Evolutionary conservation across 2,797 vertebrate species (phyloP).

Genomic region (Siniperca scherzeri): DNA sequence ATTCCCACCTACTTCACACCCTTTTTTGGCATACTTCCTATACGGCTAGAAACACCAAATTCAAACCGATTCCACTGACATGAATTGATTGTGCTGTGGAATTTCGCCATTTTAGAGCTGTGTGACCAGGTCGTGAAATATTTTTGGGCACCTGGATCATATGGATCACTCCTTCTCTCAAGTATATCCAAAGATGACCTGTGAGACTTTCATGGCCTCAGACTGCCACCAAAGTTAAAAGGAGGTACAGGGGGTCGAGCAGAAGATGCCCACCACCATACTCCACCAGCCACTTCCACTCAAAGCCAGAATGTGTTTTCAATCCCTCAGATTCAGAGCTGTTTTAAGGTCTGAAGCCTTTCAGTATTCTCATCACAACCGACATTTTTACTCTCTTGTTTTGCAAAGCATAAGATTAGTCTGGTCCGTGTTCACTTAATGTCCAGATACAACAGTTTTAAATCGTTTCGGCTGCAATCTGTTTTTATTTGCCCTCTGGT

Average conservation of each 20-base stretch:
- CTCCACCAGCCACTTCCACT: background rate
- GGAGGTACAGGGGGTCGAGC: no score
- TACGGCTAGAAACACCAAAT: background rate
- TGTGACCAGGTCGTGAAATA: background rate
- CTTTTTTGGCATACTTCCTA: background rate
- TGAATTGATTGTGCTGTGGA: background rate
- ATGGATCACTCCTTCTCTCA: background rate
- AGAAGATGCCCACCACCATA: background rate
- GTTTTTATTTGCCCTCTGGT: constrained; percentile 37
- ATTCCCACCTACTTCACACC: background rate
- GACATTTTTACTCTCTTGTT: constrained; percentile 47
- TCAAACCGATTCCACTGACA: background rate
- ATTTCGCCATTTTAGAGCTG: background rate
- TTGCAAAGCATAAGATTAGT: constrained; percentile 48
- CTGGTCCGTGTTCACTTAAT: constrained; percentile 21
- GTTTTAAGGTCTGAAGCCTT: background rate
- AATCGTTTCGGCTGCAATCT: constrained; percentile 37
- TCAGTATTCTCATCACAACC: constrained; percentile 21
- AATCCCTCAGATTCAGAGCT: background rate
- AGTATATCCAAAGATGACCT: background rate
- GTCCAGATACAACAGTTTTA: constrained; percentile 35
- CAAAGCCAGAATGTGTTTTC: background rate
- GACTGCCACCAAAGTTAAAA: background rate
- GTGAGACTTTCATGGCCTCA: background rate
- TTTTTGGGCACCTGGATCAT: background rate